Evolutionary conservation across 1,140 invertebrate genomes (phyloP).

Genomic region (Drosophila parvula): DNA sequence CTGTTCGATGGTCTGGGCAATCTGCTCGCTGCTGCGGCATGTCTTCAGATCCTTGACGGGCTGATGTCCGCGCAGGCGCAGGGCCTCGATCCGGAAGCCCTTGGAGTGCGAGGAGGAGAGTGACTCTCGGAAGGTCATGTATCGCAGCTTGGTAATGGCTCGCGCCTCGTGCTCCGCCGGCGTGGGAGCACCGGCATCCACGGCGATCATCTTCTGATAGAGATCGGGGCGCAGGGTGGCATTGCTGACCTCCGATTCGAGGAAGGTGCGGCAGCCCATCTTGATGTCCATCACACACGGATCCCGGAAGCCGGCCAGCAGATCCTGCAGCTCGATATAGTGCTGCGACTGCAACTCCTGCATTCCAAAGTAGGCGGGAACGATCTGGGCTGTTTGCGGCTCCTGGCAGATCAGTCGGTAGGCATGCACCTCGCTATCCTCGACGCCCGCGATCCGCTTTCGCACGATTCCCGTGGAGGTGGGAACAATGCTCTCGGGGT

Average conservation of each 20-base stretch:
- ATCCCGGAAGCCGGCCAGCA: slow-evolving; percentile 93
- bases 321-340: slow-evolving; percentile 95
- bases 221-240: slow-evolving; percentile 90
- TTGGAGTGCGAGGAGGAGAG: slow-evolving; percentile 96
- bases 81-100: slow-evolving; percentile 98
- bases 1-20: slow-evolving; percentile 90
- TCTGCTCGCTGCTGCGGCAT: slow-evolving; percentile 90
- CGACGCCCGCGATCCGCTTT: slow-evolving; percentile 91
- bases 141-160: slow-evolving; percentile 96
- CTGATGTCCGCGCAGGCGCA: slow-evolving; percentile 91
- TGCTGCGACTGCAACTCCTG: slow-evolving; percentile 93
- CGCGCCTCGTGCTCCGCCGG: slow-evolving; percentile 90
- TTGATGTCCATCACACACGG: slow-evolving; percentile 97
- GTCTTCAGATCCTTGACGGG: slow-evolving; percentile 91
- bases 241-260: slow-evolving; percentile 97
- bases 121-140: slow-evolving; percentile 97
- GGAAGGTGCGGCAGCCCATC: slow-evolving; percentile 96
- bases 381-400: slow-evolving; percentile 89
- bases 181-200: slow-evolving; percentile 94
- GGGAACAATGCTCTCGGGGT: slow-evolving; percentile 95
- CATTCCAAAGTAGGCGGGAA: slow-evolving; percentile 94
- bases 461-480: slow-evolving; percentile 97
- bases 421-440: slow-evolving; percentile 91
- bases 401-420: slow-evolving; percentile 93
- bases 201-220: slow-evolving; percentile 96